Conservation (phyloP, 1,140 invertebrate genomes). For the Leptopilina clavipes region DNA sequence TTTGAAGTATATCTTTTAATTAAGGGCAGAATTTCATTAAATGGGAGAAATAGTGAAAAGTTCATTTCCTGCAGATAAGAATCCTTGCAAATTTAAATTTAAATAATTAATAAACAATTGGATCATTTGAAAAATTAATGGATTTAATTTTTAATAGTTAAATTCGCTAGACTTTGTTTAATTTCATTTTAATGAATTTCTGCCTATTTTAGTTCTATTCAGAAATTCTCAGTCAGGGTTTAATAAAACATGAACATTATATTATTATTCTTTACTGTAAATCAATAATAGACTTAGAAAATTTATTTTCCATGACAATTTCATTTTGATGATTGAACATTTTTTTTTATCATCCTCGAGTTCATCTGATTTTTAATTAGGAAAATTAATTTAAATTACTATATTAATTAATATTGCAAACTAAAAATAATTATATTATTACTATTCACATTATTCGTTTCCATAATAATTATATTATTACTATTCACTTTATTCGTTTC, state of each 20-base stretch:
- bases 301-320: too few relatives aligned
- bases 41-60: neutral
- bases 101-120: neutral
- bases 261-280: too few relatives aligned
- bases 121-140: neutral
- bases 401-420: neutral
- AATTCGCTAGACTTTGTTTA: neutral
- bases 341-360: too few relatives aligned
- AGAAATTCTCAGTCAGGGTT: too few relatives aligned
- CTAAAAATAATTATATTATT: neutral
- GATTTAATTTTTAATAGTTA: too few relatives aligned
- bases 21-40: neutral
- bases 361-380: neutral
- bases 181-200: neutral
- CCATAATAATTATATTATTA: too few relatives aligned
- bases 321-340: too few relatives aligned
- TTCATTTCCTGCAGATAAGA: slow-evolving; percentile 23
- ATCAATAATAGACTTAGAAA: too few relatives aligned
- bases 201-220: neutral
- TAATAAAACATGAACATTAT: too few relatives aligned
- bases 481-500: too few relatives aligned
- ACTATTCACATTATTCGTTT: too few relatives aligned
- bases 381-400: neutral
- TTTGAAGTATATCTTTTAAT: neutral
- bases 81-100: neutral